phyloP scores from a whole-genome alignment of 2,888 invertebrate genomes.

The Hoplodrina blanda region DNA sequence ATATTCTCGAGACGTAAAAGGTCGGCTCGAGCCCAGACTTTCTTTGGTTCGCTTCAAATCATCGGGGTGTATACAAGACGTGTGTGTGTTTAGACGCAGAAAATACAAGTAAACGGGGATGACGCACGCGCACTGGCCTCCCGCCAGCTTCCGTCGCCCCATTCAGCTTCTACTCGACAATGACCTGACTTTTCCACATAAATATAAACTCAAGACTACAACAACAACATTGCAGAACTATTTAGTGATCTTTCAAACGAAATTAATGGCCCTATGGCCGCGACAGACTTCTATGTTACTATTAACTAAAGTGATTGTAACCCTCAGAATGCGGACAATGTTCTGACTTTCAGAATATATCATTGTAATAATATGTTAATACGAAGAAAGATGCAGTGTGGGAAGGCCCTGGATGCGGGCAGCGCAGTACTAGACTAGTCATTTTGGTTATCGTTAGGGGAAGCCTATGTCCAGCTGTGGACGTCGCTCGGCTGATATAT shows the following conservation, averaged over 20 bases:
- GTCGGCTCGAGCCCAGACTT: slow-evolving; percentile 22
- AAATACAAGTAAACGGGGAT: slow-evolving; percentile 76
- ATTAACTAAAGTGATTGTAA: not conserved
- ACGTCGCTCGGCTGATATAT: no score
- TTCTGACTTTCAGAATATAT: not conserved
- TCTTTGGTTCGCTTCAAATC: slow-evolving; percentile 44
- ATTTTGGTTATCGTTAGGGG: no score
- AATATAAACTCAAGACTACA: slow-evolving; percentile 62
- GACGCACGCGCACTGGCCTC: slow-evolving; percentile 85
- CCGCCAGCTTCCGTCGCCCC: slow-evolving; percentile 85
- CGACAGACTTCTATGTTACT: not conserved
- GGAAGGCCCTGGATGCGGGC: no score
- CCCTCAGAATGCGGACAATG: not conserved
- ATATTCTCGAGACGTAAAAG: slow-evolving; percentile 21
- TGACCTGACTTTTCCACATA: slow-evolving; percentile 83
- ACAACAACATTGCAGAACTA: slow-evolving; percentile 41
- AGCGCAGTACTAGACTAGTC: no score
- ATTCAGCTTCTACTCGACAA: slow-evolving; percentile 87
- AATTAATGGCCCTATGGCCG: slow-evolving; percentile 9
- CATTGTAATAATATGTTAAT: no score
- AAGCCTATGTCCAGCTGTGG: no score
- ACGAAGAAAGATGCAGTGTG: no score
- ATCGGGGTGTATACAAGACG: slow-evolving; percentile 52
- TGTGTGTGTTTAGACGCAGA: slow-evolving; percentile 73
- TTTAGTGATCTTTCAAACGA: slow-evolving; percentile 30